phyloP scores from a whole-genome alignment of 2,113 vertebrate species.

The Petrocephalus zakoni region DNA sequence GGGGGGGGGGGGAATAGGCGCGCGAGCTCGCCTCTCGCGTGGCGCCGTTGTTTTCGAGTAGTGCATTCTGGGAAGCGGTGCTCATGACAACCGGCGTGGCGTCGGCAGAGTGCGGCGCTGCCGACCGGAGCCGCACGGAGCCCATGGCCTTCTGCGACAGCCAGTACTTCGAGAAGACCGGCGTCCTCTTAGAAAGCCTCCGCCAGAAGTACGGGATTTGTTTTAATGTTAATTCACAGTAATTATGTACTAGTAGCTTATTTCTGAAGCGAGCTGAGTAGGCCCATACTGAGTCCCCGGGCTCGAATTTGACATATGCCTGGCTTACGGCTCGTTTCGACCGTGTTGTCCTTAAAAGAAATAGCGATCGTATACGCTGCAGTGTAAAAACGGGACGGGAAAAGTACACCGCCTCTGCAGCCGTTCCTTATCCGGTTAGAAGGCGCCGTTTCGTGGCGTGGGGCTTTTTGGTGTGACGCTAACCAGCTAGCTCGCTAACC shows the following conservation, averaged over 20 bases:
- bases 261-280: not conserved
- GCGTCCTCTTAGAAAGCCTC: conserved; percentile 48
- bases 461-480: not conserved
- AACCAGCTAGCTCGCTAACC: not conserved
- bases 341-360: not conserved
- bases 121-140: not conserved
- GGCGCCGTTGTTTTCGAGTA: conserved; percentile 46
- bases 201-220: conserved; percentile 43
- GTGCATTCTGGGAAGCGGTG: conserved; percentile 55
- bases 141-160: conserved; percentile 37
- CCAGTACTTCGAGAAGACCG: conserved; percentile 51
- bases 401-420: not conserved
- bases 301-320: conserved; percentile 6
- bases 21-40: conserved; percentile 35
- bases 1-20: not conserved
- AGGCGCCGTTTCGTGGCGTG: not conserved
- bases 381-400: not conserved
- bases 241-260: not conserved
- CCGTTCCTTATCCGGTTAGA: not conserved
- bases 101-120: conserved; percentile 23
- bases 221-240: not conserved
- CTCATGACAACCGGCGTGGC: conserved; percentile 60
- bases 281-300: conserved; percentile 30
- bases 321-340: not conserved
- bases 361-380: not conserved